Evolutionary conservation across 1,140 invertebrate genomes (phyloP).

Genomic region (Tetragnatha versicolor): DNA sequence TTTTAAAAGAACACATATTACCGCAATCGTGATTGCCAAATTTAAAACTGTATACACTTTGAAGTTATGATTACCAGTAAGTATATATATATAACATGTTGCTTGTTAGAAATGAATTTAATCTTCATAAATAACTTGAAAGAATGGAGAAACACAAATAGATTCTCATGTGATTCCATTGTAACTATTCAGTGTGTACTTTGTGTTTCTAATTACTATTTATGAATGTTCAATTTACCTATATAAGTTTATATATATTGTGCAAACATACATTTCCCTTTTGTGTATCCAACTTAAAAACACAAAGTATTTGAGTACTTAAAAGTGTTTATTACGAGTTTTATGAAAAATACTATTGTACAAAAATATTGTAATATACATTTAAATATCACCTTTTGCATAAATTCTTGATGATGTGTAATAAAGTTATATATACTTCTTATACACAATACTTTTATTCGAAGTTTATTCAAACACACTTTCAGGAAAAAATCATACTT

Average conservation of each 20-base stretch:
- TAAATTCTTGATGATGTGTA: slow-evolving; percentile 55
- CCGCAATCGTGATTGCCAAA: slow-evolving; percentile 4
- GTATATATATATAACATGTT: background rate
- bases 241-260: slow-evolving; percentile 35
- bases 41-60: background rate
- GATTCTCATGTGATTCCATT: slow-evolving; percentile 15
- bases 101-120: slow-evolving; percentile 1
- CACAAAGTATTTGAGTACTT: slow-evolving; percentile 55
- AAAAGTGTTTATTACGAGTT: slow-evolving; percentile 54
- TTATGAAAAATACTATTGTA: slow-evolving; percentile 55
- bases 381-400: slow-evolving; percentile 54
- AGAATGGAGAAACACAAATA: background rate
- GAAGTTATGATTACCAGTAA: background rate
- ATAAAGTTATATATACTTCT: slow-evolving; percentile 53
- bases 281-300: slow-evolving; percentile 50
- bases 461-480: too few species aligned
- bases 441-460: too few species aligned
- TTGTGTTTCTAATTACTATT: slow-evolving; percentile 16
- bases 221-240: slow-evolving; percentile 3
- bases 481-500: too few species aligned
- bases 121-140: background rate
- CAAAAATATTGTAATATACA: slow-evolving; percentile 54
- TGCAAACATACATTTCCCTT: slow-evolving; percentile 19
- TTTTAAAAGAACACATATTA: too few species aligned
- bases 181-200: slow-evolving; percentile 7